Conservation (phyloP, 2,797 vertebrate species). For the Cuculus canorus region DNA sequence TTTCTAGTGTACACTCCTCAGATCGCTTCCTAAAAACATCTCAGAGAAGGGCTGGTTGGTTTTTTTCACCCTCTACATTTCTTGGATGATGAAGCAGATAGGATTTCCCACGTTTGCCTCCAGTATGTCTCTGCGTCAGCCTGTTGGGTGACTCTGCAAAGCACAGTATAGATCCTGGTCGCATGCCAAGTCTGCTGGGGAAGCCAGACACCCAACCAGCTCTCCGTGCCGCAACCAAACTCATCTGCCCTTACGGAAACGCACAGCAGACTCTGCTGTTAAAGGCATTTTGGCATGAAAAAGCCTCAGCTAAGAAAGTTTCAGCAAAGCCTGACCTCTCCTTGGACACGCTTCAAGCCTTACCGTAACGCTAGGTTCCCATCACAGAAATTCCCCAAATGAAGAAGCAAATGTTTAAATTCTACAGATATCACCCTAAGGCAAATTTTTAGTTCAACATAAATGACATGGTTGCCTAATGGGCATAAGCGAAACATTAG, state of each 20-base stretch:
- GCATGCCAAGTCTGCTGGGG: slow-evolving; percentile 37
- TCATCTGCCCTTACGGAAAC: not conserved
- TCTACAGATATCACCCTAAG: slow-evolving; percentile 6
- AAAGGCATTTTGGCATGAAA: not conserved
- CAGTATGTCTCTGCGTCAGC: slow-evolving; percentile 13
- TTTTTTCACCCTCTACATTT: not conserved
- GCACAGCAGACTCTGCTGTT: not conserved
- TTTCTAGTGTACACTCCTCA: not conserved
- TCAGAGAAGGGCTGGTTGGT: not conserved
- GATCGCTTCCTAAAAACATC: slow-evolving; percentile 33
- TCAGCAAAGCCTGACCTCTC: slow-evolving; percentile 23
- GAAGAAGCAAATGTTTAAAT: slow-evolving; percentile 23
- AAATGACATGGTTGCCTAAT: slow-evolving; percentile 42
- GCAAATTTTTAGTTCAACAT: not conserved
- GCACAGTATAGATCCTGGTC: slow-evolving; percentile 1
- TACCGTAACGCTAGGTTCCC: slow-evolving; percentile 15
- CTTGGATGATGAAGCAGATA: slow-evolving; percentile 5
- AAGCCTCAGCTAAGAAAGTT: not conserved
- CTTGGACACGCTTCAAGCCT: slow-evolving; percentile 45
- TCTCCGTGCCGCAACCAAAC: slow-evolving; percentile 27
- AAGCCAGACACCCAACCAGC: slow-evolving; percentile 19
- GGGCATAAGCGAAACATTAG: slow-evolving; percentile 62
- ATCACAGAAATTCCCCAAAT: not conserved
- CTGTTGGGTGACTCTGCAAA: slow-evolving; percentile 56
- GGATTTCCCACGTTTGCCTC: slow-evolving; percentile 49